phyloP scores from a whole-genome alignment of 2,797 vertebrate species.

The Molossus alvarezi region DNA sequence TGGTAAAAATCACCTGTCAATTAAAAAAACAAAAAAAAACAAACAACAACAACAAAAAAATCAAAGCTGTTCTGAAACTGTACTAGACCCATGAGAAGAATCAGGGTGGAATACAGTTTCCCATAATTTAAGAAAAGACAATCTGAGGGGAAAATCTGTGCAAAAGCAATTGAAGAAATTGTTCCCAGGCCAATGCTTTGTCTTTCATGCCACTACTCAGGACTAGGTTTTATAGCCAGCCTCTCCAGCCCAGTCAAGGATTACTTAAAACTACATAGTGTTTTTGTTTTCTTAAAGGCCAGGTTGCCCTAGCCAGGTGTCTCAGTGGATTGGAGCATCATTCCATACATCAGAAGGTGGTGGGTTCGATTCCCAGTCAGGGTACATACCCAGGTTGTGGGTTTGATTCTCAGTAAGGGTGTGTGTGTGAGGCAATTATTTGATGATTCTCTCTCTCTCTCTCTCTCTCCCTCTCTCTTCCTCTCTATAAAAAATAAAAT shows the following conservation, averaged over 20 bases:
- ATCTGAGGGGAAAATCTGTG: constrained; percentile 53
- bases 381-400: background rate
- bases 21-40: constrained; percentile 64
- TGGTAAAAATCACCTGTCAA: constrained; percentile 75
- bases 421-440: background rate
- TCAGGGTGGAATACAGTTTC: constrained; percentile 47
- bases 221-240: constrained; percentile 59
- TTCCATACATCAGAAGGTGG: background rate
- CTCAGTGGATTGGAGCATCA: background rate
- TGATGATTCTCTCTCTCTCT: background rate
- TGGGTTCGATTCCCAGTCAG: background rate
- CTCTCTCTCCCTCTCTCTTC: background rate
- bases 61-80: constrained; percentile 56
- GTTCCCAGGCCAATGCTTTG: constrained; percentile 59
- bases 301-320: background rate
- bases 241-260: constrained; percentile 29
- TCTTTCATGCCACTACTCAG: background rate
- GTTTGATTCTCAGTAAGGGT: background rate
- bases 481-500: background rate
- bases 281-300: background rate
- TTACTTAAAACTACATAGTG: constrained; percentile 40
- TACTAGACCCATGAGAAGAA: constrained; percentile 17
- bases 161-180: constrained; percentile 59
- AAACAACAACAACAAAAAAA: constrained; percentile 61
- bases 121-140: constrained; percentile 55